phyloP scores from a whole-genome alignment of 2,797 vertebrate genomes.

The Prionace glauca region DNA sequence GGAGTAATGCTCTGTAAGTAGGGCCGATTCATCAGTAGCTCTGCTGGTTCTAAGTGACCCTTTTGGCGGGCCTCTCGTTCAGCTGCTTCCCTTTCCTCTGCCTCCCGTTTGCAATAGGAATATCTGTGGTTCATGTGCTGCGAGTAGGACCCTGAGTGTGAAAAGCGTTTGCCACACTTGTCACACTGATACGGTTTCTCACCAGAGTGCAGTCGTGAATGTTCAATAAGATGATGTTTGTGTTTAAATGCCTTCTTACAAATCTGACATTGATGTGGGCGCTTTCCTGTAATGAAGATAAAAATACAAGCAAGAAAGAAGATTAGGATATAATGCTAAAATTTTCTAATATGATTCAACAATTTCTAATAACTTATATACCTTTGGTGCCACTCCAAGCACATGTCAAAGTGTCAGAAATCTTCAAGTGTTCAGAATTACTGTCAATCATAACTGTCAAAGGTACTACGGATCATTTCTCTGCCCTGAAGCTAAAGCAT shows the following conservation, averaged over 20 bases:
- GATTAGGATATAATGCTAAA: conserved; percentile 14
- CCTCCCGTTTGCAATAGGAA: conserved; percentile 97
- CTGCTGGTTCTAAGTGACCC: conserved; percentile 85
- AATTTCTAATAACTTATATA: conserved; percentile 20
- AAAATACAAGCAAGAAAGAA: not conserved
- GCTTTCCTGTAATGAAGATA: conserved; percentile 68
- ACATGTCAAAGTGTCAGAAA: conserved; percentile 37
- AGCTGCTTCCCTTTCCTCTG: conserved; percentile 90
- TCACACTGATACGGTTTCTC: conserved; percentile 98
- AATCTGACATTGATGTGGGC: conserved; percentile 97
- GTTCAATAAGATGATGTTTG: conserved; percentile 98
- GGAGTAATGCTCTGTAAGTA: conserved; percentile 93
- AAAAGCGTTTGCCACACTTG: conserved; percentile 96
- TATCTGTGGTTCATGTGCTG: conserved; percentile 99
- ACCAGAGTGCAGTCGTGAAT: conserved; percentile 92
- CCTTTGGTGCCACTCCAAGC: conserved; percentile 29
- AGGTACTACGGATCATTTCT: conserved; percentile 30
- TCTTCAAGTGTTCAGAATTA: conserved; percentile 37
- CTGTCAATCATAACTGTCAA: conserved; percentile 37
- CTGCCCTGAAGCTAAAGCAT: not conserved
- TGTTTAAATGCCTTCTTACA: conserved; percentile 99
- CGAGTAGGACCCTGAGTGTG: conserved; percentile 95
- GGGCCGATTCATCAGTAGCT: conserved; percentile 95
- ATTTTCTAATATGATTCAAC: conserved; percentile 31
- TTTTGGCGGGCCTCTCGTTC: conserved; percentile 87